A percentile compares a stretch with the other conserved stretches of the same genome.
These are phyloP conservation scores for Formica aserva DNA, from an alignment of 2,888 invertebrate genomes.

Conservation along the genomic window DNA sequence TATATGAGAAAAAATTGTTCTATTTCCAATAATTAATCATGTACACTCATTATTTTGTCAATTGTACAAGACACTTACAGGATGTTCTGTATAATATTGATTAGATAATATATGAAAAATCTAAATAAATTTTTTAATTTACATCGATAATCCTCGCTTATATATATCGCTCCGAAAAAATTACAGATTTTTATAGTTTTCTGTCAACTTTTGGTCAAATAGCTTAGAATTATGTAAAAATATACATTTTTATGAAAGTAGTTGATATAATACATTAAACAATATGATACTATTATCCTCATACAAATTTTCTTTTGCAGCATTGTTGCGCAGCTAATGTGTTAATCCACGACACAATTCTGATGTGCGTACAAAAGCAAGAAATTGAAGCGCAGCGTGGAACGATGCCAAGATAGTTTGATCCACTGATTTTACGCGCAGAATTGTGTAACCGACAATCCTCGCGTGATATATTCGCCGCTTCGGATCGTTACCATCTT, in stretches of 20 bases:
- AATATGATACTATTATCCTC: not conserved
- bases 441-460: conserved; percentile 70
- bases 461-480: conserved; percentile 53
- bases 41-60: not conserved
- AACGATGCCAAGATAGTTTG: conserved; percentile 65
- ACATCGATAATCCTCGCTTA: not conserved
- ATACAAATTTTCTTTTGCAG: not conserved
- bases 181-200: not conserved
- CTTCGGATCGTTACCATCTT: conserved; percentile 69
- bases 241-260: not conserved
- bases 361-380: conserved; percentile 9
- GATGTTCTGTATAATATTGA: not conserved
- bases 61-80: not conserved
- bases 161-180: not conserved
- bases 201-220: not conserved
- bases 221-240: not conserved
- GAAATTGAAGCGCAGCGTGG: conserved; percentile 42
- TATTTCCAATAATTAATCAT: not conserved
- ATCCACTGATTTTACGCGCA: conserved; percentile 62
- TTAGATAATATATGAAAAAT: not conserved
- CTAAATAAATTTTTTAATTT: not conserved
- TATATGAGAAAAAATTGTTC: no score
- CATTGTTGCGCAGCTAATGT: not conserved
- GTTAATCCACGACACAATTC: conserved; percentile 25
- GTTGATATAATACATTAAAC: not conserved